phyloP scores from a whole-genome alignment of 2,888 invertebrate species.

The Eupelmus urozonus region DNA sequence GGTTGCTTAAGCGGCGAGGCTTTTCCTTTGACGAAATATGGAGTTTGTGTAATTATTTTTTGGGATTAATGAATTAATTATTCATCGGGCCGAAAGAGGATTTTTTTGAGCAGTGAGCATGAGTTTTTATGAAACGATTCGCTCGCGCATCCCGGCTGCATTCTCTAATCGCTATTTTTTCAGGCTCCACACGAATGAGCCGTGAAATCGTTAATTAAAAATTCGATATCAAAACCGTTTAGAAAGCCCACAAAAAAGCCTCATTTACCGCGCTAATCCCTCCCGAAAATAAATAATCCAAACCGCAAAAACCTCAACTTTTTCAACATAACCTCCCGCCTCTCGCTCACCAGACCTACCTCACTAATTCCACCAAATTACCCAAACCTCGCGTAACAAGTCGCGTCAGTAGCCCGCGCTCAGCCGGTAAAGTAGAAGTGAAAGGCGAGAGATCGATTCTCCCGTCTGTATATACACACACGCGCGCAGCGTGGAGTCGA shows the following conservation, averaged over 20 bases:
- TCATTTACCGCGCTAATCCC: background rate
- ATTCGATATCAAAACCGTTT: background rate
- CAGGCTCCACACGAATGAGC: conserved; percentile 14
- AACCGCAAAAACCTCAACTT: background rate
- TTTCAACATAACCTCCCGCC: background rate
- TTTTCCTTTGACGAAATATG: no score
- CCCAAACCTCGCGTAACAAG: background rate
- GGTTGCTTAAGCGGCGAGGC: conserved; percentile 60
- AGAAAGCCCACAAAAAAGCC: background rate
- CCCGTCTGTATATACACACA: background rate
- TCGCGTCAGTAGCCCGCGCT: background rate
- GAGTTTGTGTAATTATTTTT: no score
- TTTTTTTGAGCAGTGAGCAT: no score
- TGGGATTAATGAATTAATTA: no score
- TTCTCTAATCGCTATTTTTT: background rate
- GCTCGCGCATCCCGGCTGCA: background rate
- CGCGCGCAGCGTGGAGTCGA: conserved; percentile 8
- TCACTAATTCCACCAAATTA: no score
- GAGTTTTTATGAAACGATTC: conserved; percentile 64
- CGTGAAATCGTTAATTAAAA: conserved; percentile 34
- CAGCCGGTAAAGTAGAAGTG: conserved; percentile 8
- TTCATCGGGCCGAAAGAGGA: no score
- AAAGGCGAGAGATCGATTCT: conserved; percentile 15
- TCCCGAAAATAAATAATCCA: conserved; percentile 56
- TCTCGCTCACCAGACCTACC: background rate